A percentile compares a stretch with the other conserved stretches of the same genome.
These are phyloP conservation scores for Onthophagus taurus DNA, from an alignment of 1,140 invertebrate genomes.

Conservation along the genomic window DNA sequence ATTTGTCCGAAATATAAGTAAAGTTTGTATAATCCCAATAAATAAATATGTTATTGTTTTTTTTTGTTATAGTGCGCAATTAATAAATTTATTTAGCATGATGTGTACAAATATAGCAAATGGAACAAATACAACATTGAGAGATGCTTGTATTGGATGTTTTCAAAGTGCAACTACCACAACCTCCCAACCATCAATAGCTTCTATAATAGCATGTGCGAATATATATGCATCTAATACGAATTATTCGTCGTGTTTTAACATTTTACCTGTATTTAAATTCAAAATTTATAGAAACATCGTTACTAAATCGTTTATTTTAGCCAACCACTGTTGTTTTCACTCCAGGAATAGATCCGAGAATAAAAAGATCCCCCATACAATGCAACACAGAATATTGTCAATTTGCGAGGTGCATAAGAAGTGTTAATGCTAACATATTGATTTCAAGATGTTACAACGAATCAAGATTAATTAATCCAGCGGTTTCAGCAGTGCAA, in stretches of 20 bases:
- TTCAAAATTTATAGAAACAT: background rate
- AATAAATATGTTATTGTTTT: background rate
- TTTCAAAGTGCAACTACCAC: slow-evolving; percentile 17
- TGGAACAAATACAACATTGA: slow-evolving; percentile 10
- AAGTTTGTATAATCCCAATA: background rate
- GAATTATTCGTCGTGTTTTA: slow-evolving; percentile 15
- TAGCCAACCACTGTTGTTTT: slow-evolving; percentile 5
- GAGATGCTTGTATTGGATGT: slow-evolving; percentile 19
- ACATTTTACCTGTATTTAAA: background rate
- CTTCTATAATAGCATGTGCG: slow-evolving; percentile 16
- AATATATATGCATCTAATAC: slow-evolving; percentile 19
- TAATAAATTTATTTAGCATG: slow-evolving; percentile 18
- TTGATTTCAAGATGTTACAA: slow-evolving; percentile 45
- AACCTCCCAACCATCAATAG: slow-evolving; percentile 21
- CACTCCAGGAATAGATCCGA: slow-evolving; percentile 12
- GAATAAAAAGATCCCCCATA: slow-evolving; percentile 4
- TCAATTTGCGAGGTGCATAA: slow-evolving; percentile 45
- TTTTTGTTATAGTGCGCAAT: slow-evolving; percentile 15
- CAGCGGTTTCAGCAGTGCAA: slow-evolving; percentile 40
- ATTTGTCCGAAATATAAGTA: slow-evolving; percentile 5
- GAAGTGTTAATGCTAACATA: slow-evolving; percentile 44
- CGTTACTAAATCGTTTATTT: background rate
- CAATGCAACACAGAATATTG: slow-evolving; percentile 44
- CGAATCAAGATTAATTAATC: slow-evolving; percentile 40
- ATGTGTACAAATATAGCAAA: slow-evolving; percentile 21